These are phyloP conservation scores for Hyles euphorbiae DNA, from an alignment of 1,140 invertebrate genomes.

Conservation along the genomic window DNA sequence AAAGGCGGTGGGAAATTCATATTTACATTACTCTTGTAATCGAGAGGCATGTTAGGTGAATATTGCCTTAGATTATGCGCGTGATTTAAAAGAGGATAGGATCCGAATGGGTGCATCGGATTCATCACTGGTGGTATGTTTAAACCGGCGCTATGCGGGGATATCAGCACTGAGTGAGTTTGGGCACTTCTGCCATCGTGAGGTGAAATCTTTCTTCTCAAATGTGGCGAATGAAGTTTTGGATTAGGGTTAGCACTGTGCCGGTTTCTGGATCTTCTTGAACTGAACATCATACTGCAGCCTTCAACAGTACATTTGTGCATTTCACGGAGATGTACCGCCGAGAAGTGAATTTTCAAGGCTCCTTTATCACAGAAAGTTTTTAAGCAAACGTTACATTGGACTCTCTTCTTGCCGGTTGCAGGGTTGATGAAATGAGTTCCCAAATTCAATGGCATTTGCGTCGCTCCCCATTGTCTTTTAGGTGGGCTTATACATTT, in stretches of 20 bases:
- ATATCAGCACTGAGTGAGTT: conserved; percentile 86
- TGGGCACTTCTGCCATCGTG: conserved; percentile 93
- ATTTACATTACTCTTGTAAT: conserved; percentile 82
- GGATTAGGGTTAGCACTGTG: conserved; percentile 99
- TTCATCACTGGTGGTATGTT: conserved; percentile 76
- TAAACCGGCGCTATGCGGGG: conserved; percentile 80
- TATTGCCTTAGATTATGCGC: conserved; percentile 81
- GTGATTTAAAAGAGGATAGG: conserved; percentile 85
- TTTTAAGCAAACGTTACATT: conserved; percentile 98
- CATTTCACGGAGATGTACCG: conserved; percentile 99
- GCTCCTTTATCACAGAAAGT: conserved; percentile 99
- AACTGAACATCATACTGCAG: conserved; percentile 99
- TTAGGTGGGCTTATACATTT: conserved; percentile 93
- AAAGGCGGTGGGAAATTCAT: conserved; percentile 60
- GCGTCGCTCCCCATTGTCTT: conserved; percentile 89
- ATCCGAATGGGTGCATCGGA: conserved; percentile 83
- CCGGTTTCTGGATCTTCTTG: conserved; percentile 94
- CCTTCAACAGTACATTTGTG: conserved; percentile 99
- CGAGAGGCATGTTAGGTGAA: conserved; percentile 75
- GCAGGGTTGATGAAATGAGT: conserved; percentile 94
- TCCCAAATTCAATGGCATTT: conserved; percentile 89
- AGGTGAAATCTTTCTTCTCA: conserved; percentile 93
- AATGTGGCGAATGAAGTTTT: conserved; percentile 96
- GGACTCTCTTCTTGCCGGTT: conserved; percentile 96
- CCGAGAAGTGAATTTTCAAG: conserved; percentile 99